A percentile compares a stretch with the other conserved stretches of the same genome.
phyloP scores from a whole-genome alignment of 2,113 vertebrate species.

The Oreamnos americanus region DNA sequence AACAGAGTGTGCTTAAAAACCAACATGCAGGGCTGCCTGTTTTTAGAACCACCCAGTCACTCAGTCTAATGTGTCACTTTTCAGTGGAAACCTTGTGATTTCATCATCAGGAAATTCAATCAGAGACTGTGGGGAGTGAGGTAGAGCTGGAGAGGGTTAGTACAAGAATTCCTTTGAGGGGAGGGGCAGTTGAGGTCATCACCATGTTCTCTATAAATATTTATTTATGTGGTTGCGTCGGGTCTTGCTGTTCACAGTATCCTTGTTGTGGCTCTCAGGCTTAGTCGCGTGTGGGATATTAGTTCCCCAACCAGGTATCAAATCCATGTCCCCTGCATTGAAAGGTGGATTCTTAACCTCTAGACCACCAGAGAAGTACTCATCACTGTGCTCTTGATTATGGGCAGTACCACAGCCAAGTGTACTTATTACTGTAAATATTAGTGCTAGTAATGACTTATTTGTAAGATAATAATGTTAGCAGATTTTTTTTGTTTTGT shows the following conservation, averaged over 20 bases:
- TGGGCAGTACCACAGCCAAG: not conserved
- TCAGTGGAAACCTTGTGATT: not conserved
- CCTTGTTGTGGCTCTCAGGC: not conserved
- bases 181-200: not conserved
- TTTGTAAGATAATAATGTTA: not conserved
- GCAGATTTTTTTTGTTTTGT: not conserved
- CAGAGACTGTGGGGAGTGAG: fast-evolving
- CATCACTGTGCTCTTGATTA: not conserved
- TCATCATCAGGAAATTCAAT: not conserved
- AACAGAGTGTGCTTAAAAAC: not conserved
- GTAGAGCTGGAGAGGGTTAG: not conserved
- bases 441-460: not conserved
- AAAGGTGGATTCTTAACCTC: not conserved
- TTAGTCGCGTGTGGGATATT: not conserved
- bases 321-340: not conserved
- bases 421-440: not conserved
- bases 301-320: not conserved
- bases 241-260: not conserved
- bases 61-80: not conserved
- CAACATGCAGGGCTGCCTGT: not conserved
- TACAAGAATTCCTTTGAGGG: not conserved
- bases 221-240: not conserved
- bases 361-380: not conserved
- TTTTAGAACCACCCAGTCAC: not conserved
- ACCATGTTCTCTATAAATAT: not conserved